Percentiles rank a stretch among this genome's conserved stretches.
Conservation (phyloP, 2,113 vertebrate species). For the Psammodynastes pulverulentus region DNA sequence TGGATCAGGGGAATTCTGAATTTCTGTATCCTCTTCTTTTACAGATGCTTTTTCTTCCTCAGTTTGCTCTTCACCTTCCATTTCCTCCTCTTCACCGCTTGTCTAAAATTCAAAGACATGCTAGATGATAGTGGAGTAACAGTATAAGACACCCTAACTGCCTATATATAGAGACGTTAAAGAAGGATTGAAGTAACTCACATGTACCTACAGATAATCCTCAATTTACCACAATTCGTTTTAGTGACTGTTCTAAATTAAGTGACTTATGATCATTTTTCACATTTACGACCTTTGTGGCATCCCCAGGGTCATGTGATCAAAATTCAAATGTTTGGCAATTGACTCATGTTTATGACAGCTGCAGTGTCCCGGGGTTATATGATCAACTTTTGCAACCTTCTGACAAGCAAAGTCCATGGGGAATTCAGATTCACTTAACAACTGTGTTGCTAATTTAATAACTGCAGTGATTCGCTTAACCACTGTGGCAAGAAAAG, state of each 20-base stretch:
- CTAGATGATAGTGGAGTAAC: slow-evolving; percentile 16
- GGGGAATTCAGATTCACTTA: not conserved
- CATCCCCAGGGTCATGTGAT: not conserved
- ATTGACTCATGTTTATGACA: not conserved
- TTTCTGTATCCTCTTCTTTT: slow-evolving; percentile 68
- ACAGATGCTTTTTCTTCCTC: slow-evolving; percentile 71
- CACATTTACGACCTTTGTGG: not conserved
- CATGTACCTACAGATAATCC: not conserved
- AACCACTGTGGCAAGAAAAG: not conserved
- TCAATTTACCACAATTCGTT: not conserved
- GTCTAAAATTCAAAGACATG: slow-evolving; percentile 61
- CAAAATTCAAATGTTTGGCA: not conserved
- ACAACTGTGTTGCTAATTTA: not conserved
- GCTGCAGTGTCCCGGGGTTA: not conserved
- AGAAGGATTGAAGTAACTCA: not conserved
- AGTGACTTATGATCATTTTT: not conserved
- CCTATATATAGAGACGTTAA: not conserved
- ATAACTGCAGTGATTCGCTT: not conserved
- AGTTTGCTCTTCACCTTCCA: slow-evolving; percentile 73
- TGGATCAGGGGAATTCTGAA: slow-evolving; percentile 71
- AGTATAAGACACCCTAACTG: not conserved
- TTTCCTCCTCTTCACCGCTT: slow-evolving; percentile 73
- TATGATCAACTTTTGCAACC: not conserved
- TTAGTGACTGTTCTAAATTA: not conserved
- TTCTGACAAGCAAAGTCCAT: not conserved